phyloP scores from a whole-genome alignment of 2,888 invertebrate genomes.

The Sesamia inferens region DNA sequence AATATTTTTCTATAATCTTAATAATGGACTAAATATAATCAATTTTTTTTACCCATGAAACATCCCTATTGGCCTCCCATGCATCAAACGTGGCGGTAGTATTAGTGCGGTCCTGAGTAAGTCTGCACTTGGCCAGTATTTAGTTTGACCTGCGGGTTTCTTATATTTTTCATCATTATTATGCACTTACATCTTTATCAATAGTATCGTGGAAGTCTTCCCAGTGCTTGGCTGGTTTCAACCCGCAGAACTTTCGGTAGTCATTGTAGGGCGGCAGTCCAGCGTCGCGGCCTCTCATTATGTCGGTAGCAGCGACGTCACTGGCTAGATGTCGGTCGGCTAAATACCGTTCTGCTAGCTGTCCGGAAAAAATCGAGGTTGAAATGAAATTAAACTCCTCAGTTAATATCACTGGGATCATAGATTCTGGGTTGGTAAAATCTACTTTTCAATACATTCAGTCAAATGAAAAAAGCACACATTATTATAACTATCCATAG shows the following conservation, averaged over 20 bases:
- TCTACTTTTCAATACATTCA: background rate
- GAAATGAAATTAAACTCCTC: background rate
- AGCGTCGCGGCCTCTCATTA: conserved; percentile 92
- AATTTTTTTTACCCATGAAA: no score
- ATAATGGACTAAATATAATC: no score
- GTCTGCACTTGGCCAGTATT: no score
- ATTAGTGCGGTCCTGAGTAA: no score
- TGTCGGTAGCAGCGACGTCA: conserved; percentile 68
- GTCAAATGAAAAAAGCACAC: background rate
- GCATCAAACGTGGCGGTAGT: no score
- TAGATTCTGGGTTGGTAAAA: background rate
- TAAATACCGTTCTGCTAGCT: conserved; percentile 68
- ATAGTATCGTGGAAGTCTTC: conserved; percentile 94
- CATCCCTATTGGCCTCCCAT: no score
- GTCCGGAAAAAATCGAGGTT: background rate
- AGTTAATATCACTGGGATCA: background rate
- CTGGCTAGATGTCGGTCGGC: conserved; percentile 64
- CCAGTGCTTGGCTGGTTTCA: conserved; percentile 92
- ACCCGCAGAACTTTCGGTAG: conserved; percentile 94
- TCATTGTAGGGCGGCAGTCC: conserved; percentile 96
- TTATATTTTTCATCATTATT: background rate
- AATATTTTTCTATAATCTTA: no score
- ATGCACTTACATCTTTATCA: conserved; percentile 67
- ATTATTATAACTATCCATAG: background rate
- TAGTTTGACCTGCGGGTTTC: no score